Conservation (phyloP, 2,888 invertebrate genomes). For the Chaetoderma sp. region DNA sequence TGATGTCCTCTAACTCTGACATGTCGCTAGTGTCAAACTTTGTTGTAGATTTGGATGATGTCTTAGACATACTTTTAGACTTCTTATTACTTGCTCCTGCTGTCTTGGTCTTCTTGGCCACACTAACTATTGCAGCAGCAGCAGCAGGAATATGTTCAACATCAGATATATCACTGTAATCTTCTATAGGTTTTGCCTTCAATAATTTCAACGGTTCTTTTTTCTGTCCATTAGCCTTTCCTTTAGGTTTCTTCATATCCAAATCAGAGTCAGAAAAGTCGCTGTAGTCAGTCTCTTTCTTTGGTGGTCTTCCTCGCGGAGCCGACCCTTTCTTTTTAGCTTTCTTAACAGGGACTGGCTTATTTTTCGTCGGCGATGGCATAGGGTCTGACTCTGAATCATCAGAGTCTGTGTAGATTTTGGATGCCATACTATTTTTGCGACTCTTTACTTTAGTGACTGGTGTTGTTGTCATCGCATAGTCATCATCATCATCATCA, state of each 20-base stretch:
- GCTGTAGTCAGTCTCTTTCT: slow-evolving; percentile 11
- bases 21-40: neutral
- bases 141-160: neutral
- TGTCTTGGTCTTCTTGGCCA: neutral
- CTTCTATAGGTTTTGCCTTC: slow-evolving; percentile 19
- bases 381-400: neutral
- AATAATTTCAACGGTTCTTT: slow-evolving; percentile 16
- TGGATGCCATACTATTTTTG: too few relatives aligned
- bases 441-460: too few relatives aligned
- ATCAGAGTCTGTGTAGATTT: neutral
- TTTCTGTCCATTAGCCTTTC: slow-evolving; percentile 35
- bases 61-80: slow-evolving; percentile 33
- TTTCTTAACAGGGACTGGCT: neutral
- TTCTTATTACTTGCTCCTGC: slow-evolving; percentile 30
- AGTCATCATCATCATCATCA: neutral
- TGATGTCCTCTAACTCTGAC: neutral
- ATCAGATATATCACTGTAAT: neutral
- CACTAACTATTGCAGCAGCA: neutral
- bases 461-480: neutral
- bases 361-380: neutral
- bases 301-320: slow-evolving; percentile 34
- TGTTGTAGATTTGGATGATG: slow-evolving; percentile 21
- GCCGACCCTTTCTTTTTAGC: neutral
- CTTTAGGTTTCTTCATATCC: slow-evolving; percentile 33
- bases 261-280: slow-evolving; percentile 11